Evolutionary conservation across 2,113 vertebrate genomes (phyloP), one percentile per base, ranked within the genome.

Genomic region (Eleginops maclovinus): DNA sequence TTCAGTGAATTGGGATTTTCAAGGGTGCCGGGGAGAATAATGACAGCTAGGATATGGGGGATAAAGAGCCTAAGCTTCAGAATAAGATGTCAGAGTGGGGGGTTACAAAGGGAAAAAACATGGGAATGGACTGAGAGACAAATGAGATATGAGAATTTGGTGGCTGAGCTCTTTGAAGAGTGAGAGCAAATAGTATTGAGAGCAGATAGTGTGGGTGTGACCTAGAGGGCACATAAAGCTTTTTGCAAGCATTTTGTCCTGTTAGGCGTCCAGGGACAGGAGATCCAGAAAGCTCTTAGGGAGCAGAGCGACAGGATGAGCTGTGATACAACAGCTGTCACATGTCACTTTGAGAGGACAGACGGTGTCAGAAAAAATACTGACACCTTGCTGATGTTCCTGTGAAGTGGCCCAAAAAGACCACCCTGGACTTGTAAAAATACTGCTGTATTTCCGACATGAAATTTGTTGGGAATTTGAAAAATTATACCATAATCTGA

Each of bases 261-360:
- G 67, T 62, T 61, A 44, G 72, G 51, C 61, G 54, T 72, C 64
- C 53, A 13, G 69, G 62, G 73, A 72, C 41, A 72, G 49, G n/a
- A 17, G 49, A 58, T 61, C 41, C 31, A 55, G 58, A 59, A 54
- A 78, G 81, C 80, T 79, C 74, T 86, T 55, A 51, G 71, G 70
- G 64, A 71, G 50, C 41, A 21, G 66, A 47, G 68, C 76, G 84
- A 70, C 68, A 22, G 84, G 77, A 82, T 84, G 73, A 80, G 79
- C 58, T 53, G 70, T 77, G 70, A 82, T 59, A 55, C 22, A 16
- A 79, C 81, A 81, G 70, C 79, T 87, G 84, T 83, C 74, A 60
- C 50, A 60, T 71, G 60, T 88, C 84, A 84, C 87, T 84, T 87
- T 91, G 53, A 86, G 68, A 88, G 68, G 62, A 77, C 75, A 59